Conservation (phyloP, 2,113 vertebrate species). For the Hippocampus guttulatus region DNA sequence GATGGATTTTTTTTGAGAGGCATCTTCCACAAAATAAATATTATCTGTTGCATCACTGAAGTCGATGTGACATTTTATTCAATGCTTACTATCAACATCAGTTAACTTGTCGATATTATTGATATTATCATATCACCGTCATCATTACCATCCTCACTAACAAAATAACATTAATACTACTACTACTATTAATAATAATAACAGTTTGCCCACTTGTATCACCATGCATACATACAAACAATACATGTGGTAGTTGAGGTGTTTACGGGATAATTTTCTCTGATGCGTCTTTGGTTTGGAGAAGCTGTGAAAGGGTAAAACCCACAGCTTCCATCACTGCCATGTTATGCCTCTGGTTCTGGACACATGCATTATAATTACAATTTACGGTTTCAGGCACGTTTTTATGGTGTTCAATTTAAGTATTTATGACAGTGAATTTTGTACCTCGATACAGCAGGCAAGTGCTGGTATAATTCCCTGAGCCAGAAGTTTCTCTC, state of each 20-base stretch:
- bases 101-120: too few species aligned
- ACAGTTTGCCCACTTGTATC: not conserved
- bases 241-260: not conserved
- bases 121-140: too few species aligned
- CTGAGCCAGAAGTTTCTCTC: constrained; percentile 85
- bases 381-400: not conserved
- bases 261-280: constrained; percentile 83
- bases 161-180: too few species aligned
- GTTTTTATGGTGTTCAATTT: not conserved
- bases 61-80: too few species aligned
- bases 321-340: constrained; percentile 87
- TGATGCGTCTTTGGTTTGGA: constrained; percentile 82
- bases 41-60: too few species aligned
- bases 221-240: not conserved
- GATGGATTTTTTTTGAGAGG: too few species aligned
- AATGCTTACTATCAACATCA: too few species aligned
- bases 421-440: not conserved
- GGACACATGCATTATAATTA: constrained; percentile 24
- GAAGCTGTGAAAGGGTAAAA: constrained; percentile 88
- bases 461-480: constrained; percentile 84
- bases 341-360: constrained; percentile 79
- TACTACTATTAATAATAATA: too few species aligned
- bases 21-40: too few species aligned
- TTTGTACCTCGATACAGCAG: constrained; percentile 80
- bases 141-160: too few species aligned